Conservation (phyloP, 2,113 vertebrate species). For the Plecotus auritus region DNA sequence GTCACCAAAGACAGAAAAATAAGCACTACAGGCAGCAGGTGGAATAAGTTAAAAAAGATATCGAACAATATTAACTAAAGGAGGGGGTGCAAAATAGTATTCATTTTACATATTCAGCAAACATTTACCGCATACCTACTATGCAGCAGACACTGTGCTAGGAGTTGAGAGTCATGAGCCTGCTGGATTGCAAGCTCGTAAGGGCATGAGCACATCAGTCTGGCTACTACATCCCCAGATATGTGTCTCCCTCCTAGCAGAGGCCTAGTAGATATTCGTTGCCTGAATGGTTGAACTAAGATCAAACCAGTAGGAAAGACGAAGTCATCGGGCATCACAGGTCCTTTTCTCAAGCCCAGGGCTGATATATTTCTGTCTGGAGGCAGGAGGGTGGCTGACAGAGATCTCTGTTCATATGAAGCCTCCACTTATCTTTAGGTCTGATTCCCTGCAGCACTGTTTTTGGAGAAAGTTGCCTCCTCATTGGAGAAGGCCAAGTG, state of each 20-base stretch:
- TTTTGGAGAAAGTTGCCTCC: neutral
- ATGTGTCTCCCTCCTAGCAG: neutral
- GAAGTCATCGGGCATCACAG: neutral
- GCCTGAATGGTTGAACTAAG: neutral
- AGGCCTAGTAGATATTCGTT: neutral
- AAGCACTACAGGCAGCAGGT: neutral
- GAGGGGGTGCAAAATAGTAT: neutral
- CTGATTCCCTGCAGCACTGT: neutral
- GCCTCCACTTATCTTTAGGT: neutral
- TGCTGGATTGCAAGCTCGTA: too few species aligned
- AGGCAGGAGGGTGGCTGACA: neutral
- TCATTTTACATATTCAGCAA: neutral
- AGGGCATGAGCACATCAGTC: neutral
- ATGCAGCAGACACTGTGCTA: neutral
- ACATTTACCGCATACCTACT: neutral
- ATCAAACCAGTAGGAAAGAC: neutral
- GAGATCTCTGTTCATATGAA: neutral
- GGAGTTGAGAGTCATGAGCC: neutral
- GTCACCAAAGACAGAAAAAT: neutral
- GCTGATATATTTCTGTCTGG: neutral
- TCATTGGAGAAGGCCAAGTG: slow-evolving; percentile 12
- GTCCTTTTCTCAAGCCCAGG: neutral
- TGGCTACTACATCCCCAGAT: neutral
- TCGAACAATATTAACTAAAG: neutral
- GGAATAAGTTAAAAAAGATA: neutral